Conservation (phyloP, 2,888 invertebrate genomes). For the Anticlea derivata region DNA sequence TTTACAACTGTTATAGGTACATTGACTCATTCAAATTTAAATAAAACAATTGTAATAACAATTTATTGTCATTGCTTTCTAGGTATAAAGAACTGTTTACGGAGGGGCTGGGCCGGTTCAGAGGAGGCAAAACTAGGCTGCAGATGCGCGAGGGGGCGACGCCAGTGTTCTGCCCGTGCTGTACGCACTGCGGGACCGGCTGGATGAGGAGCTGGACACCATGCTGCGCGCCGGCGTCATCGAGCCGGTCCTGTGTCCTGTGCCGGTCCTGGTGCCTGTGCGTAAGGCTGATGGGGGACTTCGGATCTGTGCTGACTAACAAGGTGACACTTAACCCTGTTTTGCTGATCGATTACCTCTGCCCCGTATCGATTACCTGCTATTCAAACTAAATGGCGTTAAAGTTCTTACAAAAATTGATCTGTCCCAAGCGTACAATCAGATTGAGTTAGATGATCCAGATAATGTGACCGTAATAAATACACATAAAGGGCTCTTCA, state of each 20-base stretch:
- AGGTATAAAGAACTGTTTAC: slow-evolving; percentile 2
- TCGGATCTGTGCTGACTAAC: slow-evolving; percentile 23
- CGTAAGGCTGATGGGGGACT: slow-evolving; percentile 19
- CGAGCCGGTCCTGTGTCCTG: slow-evolving; percentile 22
- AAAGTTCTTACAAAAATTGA: slow-evolving; percentile 30
- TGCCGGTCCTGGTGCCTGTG: slow-evolving; percentile 20
- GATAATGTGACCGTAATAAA: slow-evolving; percentile 30
- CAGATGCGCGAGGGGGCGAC: slow-evolving; percentile 32
- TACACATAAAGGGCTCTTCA: slow-evolving; percentile 21
- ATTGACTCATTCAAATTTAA: too few species aligned
- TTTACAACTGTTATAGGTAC: too few species aligned
- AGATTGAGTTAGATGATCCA: slow-evolving; percentile 29
- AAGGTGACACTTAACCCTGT: slow-evolving; percentile 27
- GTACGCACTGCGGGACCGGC: slow-evolving; percentile 24
- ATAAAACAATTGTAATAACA: not conserved
- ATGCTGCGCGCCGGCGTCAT: too few species aligned
- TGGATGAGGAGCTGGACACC: slow-evolving; percentile 25
- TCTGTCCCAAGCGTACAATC: slow-evolving; percentile 33
- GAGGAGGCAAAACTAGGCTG: slow-evolving; percentile 30
- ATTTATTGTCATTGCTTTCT: not conserved
- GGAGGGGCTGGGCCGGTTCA: slow-evolving; percentile 24
- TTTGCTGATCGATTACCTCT: slow-evolving; percentile 31
- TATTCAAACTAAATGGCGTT: slow-evolving; percentile 20
- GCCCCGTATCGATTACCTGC: slow-evolving; percentile 33
- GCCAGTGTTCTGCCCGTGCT: slow-evolving; percentile 36